Base-by-base conservation (phyloP, 2,888 invertebrate species). In the Drosophila siamana region DNA sequence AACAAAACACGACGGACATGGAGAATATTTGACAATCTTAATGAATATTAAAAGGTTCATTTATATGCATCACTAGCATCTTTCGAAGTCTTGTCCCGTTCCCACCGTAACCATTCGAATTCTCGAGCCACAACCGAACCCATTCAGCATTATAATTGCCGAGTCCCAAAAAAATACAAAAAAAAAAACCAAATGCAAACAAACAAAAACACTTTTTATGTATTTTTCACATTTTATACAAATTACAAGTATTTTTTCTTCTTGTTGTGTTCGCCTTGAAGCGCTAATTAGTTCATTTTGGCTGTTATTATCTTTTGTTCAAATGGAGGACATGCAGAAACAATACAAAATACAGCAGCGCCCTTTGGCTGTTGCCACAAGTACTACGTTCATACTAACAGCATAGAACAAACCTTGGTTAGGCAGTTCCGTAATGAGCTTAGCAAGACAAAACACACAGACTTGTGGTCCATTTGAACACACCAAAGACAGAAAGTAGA, bases 221-320 rank as follows among this genome's bases (percentile, higher is more conserved):
- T 50, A 9, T 40, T 50, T 52, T 74, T 48, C 55, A 60, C 43
- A 46, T 56, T 40, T 54, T 7, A 24, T 16, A 2, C 24, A 55
- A 51, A 66, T 30, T 41, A 41, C 28, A 2, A 28, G 28, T 28
- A 19, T 48, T 50, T 46, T 36, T 26, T n/a, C n/a, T 24, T 38
- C 6, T 13, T 40, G 24, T 24, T 38, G 33, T 51, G 30, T 70
- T 43, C 41, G 50, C 73, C 78, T 69, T 43, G 65, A 50, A 65
- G 71, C 64, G 84, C 84, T 86, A 83, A 83, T 83, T 84, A 83
- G 84, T 81, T 84, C 75, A 56, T 52, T 76, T 76, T 66, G 64
- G 51, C 51, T 74, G 63, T 77, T 74, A 68, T 68, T 78, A 64
- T 74, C 70, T 70, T 71, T 73, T 82, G 78, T 78, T 69, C 50